A percentile compares a stretch with the other conserved stretches of the same genome.
These are phyloP conservation scores for Sabellastarte sp. DNA, from an alignment of 2,888 invertebrate genomes.

Conservation along the genomic window DNA sequence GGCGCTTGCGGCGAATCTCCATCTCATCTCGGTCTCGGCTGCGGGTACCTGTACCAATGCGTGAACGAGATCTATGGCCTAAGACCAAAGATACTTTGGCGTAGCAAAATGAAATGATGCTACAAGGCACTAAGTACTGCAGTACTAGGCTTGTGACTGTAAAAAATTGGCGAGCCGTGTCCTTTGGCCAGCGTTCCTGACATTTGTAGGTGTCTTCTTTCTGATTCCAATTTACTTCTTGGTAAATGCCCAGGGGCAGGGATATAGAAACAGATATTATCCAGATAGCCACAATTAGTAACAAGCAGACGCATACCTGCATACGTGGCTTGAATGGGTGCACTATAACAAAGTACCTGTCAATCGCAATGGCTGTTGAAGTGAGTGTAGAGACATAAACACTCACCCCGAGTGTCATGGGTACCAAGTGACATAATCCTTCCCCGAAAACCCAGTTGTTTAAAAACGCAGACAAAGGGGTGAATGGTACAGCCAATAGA, in stretches of 20 bases:
- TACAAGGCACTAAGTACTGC: slow-evolving; percentile 31
- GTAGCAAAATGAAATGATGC: slow-evolving; percentile 25
- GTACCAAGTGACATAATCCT: slow-evolving; percentile 47
- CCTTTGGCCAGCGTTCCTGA: slow-evolving; percentile 45
- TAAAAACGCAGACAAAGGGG: slow-evolving; percentile 85
- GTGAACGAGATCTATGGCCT: not conserved
- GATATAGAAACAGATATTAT: slow-evolving; percentile 42
- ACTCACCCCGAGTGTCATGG: slow-evolving; percentile 54
- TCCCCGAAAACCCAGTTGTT: slow-evolving; percentile 53
- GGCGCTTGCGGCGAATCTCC: no score
- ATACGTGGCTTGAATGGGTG: slow-evolving; percentile 48
- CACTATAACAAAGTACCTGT: slow-evolving; percentile 54
- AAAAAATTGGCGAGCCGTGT: slow-evolving; percentile 15
- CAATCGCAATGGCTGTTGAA: slow-evolving; percentile 53
- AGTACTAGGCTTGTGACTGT: slow-evolving; percentile 26
- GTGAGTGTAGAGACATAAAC: slow-evolving; percentile 52
- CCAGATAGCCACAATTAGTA: slow-evolving; percentile 37
- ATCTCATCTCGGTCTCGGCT: no score
- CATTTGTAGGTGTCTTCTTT: slow-evolving; percentile 41
- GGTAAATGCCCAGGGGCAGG: slow-evolving; percentile 73
- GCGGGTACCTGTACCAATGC: not conserved
- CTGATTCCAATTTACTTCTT: slow-evolving; percentile 45
- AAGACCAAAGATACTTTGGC: slow-evolving; percentile 18
- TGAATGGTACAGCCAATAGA: slow-evolving; percentile 52
- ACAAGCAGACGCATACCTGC: slow-evolving; percentile 37